Percentiles rank a stretch among this genome's conserved stretches.
Conservation (phyloP, 2,113 vertebrate species). For the Sarotherodon lohbergeri region DNA sequence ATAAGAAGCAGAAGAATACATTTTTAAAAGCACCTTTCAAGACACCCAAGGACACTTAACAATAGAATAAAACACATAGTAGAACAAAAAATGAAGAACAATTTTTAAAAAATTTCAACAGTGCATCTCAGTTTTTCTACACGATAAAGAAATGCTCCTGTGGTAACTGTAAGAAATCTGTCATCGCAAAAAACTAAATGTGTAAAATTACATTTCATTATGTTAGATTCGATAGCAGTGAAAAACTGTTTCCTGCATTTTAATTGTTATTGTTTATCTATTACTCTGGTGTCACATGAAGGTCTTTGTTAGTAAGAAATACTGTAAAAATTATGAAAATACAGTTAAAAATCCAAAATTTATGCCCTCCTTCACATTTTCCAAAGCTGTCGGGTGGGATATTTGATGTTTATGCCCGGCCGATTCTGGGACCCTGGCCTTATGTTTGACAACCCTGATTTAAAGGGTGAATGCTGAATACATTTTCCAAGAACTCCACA, state of each 20-base stretch:
- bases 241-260: not conserved
- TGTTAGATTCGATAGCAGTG: not conserved
- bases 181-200: not conserved
- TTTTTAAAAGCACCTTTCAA: not conserved
- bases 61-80: not conserved
- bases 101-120: fast-evolving
- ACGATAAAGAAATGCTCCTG: fast-evolving
- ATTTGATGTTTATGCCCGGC: not conserved
- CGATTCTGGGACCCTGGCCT: not conserved
- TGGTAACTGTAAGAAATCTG: fast-evolving
- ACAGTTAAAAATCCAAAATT: not conserved
- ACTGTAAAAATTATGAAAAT: no score
- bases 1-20: fast-evolving
- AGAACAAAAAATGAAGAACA: not conserved
- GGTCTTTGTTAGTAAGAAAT: no score
- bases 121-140: not conserved
- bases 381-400: not conserved
- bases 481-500: not conserved
- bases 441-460: not conserved
- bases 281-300: no score
- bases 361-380: not conserved
- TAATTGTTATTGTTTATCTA: no score
- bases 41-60: not conserved
- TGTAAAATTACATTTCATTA: not conserved
- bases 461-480: not conserved